Conservation (phyloP, 2,797 vertebrate species). For the Anabas testudineus region DNA sequence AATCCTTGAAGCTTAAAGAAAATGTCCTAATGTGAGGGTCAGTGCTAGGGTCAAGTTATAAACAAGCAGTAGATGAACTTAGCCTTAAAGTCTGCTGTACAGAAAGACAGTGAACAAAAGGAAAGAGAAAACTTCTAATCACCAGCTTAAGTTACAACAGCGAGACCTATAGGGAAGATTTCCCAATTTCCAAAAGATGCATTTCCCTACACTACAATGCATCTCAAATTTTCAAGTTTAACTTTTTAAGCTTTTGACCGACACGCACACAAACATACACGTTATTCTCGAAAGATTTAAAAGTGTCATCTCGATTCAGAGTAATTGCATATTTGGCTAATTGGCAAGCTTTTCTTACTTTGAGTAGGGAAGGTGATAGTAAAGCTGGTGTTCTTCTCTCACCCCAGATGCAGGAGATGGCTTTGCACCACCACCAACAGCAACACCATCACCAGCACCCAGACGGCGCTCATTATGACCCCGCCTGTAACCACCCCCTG, state of each 20-base stretch:
- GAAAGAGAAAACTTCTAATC: conserved; percentile 28
- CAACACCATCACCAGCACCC: conserved; percentile 81
- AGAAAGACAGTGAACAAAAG: conserved; percentile 4
- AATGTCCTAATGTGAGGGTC: not conserved
- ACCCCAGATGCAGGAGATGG: conserved; percentile 97
- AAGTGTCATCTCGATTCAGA: conserved; percentile 54
- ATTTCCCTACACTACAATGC: conserved; percentile 27
- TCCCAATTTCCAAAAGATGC: conserved; percentile 14
- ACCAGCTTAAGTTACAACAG: conserved; percentile 28
- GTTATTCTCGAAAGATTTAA: conserved; percentile 49
- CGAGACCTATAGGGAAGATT: not conserved
- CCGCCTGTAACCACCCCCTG: conserved; percentile 90
- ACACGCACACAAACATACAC: conserved; percentile 1
- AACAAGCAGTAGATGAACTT: not conserved
- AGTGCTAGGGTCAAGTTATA: conserved; percentile 1
- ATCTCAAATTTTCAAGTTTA: not conserved
- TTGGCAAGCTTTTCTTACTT: conserved; percentile 64
- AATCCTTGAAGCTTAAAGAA: conserved; percentile 5
- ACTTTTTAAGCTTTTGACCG: conserved; percentile 22
- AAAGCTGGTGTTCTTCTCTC: conserved; percentile 89
- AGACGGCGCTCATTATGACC: conserved; percentile 91
- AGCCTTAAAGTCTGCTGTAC: conserved; percentile 1
- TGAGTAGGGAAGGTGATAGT: conserved; percentile 74
- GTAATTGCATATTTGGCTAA: conserved; percentile 72
- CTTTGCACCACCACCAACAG: conserved; percentile 87